Evolutionary conservation across 2,888 invertebrate genomes (phyloP).

Genomic region (Romanomermis culicivorax): DNA sequence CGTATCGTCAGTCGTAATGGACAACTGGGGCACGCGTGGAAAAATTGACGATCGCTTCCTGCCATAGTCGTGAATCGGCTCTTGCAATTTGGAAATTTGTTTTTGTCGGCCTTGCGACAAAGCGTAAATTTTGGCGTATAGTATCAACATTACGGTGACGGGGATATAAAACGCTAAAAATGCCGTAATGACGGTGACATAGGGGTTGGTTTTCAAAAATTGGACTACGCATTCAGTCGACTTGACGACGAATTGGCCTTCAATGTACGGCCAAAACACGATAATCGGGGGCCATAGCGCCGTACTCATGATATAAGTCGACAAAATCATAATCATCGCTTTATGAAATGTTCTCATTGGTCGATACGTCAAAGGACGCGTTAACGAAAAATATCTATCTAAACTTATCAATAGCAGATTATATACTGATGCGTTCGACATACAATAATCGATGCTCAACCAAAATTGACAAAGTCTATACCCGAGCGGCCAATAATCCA

Average conservation of each 20-base stretch:
- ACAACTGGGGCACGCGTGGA: too few relatives aligned
- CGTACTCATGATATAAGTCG: slow-evolving; percentile 82
- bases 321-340: slow-evolving; percentile 75
- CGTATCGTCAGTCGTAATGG: too few relatives aligned
- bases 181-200: slow-evolving; percentile 86
- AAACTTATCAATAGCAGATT: slow-evolving; percentile 94
- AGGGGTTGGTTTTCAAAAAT: slow-evolving; percentile 93
- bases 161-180: slow-evolving; percentile 94
- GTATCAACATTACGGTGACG: slow-evolving; percentile 62
- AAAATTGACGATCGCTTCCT: too few relatives aligned
- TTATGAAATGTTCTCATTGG: slow-evolving; percentile 76
- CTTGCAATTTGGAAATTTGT: slow-evolving; percentile 37
- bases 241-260: slow-evolving; percentile 63
- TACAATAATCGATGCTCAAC: slow-evolving; percentile 88
- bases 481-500: slow-evolving; percentile 87
- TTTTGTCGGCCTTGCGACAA: slow-evolving; percentile 91
- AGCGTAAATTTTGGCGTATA: slow-evolving; percentile 69
- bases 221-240: slow-evolving; percentile 84
- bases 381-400: slow-evolving; percentile 65
- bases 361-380: slow-evolving; percentile 78
- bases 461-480: slow-evolving; percentile 55
- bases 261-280: slow-evolving; percentile 93
- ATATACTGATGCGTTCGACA: slow-evolving; percentile 90
- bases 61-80: too few relatives aligned
- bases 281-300: slow-evolving; percentile 99